Evolutionary conservation across 2,888 invertebrate species (phyloP), one percentile per base, ranked within the genome.

Genomic region (Clostera curtula): DNA sequence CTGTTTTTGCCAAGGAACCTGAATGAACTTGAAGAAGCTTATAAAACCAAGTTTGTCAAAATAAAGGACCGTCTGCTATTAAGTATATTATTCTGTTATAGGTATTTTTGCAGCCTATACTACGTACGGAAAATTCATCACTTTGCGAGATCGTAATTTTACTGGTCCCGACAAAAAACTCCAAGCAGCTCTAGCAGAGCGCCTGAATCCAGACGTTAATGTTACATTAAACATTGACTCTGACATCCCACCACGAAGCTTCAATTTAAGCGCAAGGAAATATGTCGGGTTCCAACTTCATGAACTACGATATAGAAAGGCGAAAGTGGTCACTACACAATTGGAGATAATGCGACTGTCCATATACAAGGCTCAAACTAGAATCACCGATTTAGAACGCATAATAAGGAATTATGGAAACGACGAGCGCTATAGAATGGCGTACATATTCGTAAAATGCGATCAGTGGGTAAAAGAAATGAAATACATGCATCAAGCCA

Each of bases 291-390:
- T n/a, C n/a, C n/a, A n/a, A n/a, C n/a, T n/a, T n/a, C n/a, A n/a
- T n/a, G n/a, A n/a, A n/a, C n/a, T n/a, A n/a, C n/a, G n/a, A n/a
- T n/a, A n/a, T 1, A 17, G 14, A 14, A 22, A 36, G 1, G 3
- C 34, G 1, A 25, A 26, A 1, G 2, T 31, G 3, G 49, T 36
- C 13, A 0, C 3, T 0, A 41, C 50, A n/a, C 3, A 43, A 2
- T 0, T 57, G n/a, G 48, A 51, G 0, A 9, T 63, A 25, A 59
- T 65, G 56, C 45, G 27, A 19, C 62, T 65, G 25, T 16, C 40
- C 2, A 25, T 62, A 5, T 67, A 69, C 34, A 19, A 21, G 4
- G 29, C 52, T 0, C 62, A 66, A 32, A 39, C 42, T 8, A 40
- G 53, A 5, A 10, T 67, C 2, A 5, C 25, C 5, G 43, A 43